phyloP scores from a whole-genome alignment of 2,797 vertebrate species.

The Lithobates pipiens region DNA sequence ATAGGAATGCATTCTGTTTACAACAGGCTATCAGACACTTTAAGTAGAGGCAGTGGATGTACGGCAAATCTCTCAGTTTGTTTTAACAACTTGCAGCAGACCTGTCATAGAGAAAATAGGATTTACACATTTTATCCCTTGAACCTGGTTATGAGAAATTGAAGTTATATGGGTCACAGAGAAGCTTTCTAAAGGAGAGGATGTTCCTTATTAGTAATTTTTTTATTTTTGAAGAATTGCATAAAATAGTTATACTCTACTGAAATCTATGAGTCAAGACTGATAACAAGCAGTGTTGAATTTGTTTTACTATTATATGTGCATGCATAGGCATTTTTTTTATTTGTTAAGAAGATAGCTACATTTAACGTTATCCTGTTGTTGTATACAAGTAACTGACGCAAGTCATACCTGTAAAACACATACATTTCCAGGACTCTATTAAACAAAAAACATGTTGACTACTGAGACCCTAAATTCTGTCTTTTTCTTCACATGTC shows the following conservation, averaged over 20 bases:
- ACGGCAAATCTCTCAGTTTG: neutral
- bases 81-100: neutral
- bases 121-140: conserved; percentile 20
- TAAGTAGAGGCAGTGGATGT: neutral
- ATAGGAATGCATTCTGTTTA: neutral
- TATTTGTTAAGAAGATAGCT: no score
- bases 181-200: neutral
- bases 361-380: no score
- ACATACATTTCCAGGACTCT: no score
- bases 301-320: neutral
- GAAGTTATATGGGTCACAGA: neutral
- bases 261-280: neutral
- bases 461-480: no score
- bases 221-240: neutral
- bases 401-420: no score
- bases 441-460: no score
- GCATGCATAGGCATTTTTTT: no score
- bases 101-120: conserved; percentile 19
- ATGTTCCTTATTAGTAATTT: neutral
- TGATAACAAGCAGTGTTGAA: neutral
- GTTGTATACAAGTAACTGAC: no score
- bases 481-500: no score
- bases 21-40: neutral
- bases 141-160: neutral
- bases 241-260: neutral